Evolutionary conservation across 2,113 vertebrate species (phyloP), one percentile per base, ranked within the genome.

Genomic region (Hystrix brachyura): DNA sequence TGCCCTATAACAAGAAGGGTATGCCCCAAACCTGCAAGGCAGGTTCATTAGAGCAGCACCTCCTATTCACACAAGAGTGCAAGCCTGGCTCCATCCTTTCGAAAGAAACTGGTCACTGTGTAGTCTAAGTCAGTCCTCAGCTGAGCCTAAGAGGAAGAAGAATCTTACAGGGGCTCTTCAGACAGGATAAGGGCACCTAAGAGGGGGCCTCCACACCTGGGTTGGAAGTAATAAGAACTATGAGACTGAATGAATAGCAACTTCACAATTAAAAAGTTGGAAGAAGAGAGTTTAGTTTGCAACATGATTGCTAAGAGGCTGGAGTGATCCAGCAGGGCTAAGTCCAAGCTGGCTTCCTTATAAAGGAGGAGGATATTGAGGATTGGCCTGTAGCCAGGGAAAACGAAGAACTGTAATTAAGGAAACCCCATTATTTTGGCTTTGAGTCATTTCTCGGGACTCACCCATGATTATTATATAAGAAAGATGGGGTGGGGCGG

Each of bases 361-460:
- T 46, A 94, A 95, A 85, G 92, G 53, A 95, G 87, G 62, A 95
- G 38, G 72, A 86, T 69, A 67, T 87, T 87, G 60, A 86, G 23
- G 76, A 43, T 72, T 96, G 97, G 94, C 91, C 53, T 64, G 7
- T 51, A 51, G 93, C 95, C 97, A 93, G 87, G 60, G 83, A 96
- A 96, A 98, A 97, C 69, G 82, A 97, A 94, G 96, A 96, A 96
- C 83, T 96, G 85, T 96, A 93, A 96, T 95, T 84, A 98, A 96
- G 94, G 89, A 96, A 97, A 98, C 90, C 80, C 95, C 96, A 95
- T 97, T 97, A 98, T 93, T 97, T 96, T 96, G 93, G 38, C 79
- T 87, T 80, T 96, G 95, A 98, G 89, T 96, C 86, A 96, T 91
- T 96, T 96, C 87, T 94, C 82, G 93, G 71, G 80, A 59, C 87